Base-by-base conservation (phyloP, 2,113 vertebrate species). In the Chionodraco myersi region DNA sequence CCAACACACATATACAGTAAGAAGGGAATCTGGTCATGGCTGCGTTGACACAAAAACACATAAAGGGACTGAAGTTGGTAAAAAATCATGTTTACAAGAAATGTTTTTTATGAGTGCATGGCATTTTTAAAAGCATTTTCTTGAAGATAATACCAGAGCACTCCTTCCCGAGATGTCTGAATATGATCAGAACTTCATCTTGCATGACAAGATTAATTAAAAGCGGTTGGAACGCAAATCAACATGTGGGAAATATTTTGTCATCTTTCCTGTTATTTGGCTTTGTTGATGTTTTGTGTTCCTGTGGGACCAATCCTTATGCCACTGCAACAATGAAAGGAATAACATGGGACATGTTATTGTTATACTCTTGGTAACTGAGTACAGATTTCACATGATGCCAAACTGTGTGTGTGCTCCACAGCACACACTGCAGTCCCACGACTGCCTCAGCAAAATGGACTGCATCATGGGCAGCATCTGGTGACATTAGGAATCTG, bases 191-290 rank as follows among this genome's bases (percentile, higher is more conserved):
- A 72, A 49, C 3, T 51, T 69, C 2, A 61, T 82, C 26, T 41
- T 6, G 26, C 57, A 59, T 0, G 0, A 63, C 10, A 49, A 10
- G 10, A 59, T 1, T 36, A 10, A 68, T 14, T 65, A 2, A 51
- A 71, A 57, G 62, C 16, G 26, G 12, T 59, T 41, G 13, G 4
- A 21, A n/a, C 56, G 77, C 48, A 23, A 51, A 59, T 57, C 15
- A 34, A 36, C 79, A 69, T 75, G 44, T 83, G 16, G 82, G 18
- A 47, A 58, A 48, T 41, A 48, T 76, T 45, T 64, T 1, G 23
- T 60, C 10, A 77, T 75, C 36, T 52, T 48, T n/a, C 45, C 8
- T 21, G 23, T 66, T 62, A 2, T 51, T 14, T 52, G 41, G 15
- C 11, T 34, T 49, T 26, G 51, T 56, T 60, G 5, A 36, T 59